Evolutionary conservation across 1,140 invertebrate species (phyloP), one percentile per base, ranked within the genome.

Genomic region (Drosophila aff.): DNA sequence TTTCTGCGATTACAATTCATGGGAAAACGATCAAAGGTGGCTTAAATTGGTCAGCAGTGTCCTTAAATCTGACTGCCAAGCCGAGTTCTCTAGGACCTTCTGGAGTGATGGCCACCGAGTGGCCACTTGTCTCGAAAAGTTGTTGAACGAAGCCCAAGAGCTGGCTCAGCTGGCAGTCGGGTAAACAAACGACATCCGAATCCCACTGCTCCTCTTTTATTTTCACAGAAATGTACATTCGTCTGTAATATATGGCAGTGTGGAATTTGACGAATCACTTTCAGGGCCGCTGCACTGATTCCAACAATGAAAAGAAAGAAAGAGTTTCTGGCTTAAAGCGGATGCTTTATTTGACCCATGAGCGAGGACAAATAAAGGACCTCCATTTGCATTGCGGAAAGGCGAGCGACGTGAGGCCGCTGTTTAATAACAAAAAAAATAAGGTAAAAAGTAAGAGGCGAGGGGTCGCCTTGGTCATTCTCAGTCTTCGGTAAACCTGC

Each of bases 201-300:
- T 57, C 67, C 40, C 40, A 33, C 43, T 9, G 44, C 15, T n/a
- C 21, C 13, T 23, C 33, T 53, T 53, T 53, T 53, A 33, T 53
- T 21, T 40, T 44, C 21, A 18, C 62, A 21, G 71, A 69, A 72
- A 72, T 73, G 31, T 73, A 60, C 46, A 23, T 47, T 23, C 44
- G 23, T 9, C 23, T 28, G 67, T 52, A 52, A 73, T 73, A 73
- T 61, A 73, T 73, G 69, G 69, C 53, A 44, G 68, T 41, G 55
- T 16, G 69, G 71, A 60, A 74, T 73, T 74, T 74, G 68, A 74
- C 69, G 71, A 74, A 74, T 74, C 68, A 74, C 71, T 74, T 74
- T 50, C 46, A 21, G 21, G 23, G n/a, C 58, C n/a, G 40, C 58
- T 43, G 57, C 63, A 62, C 63, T 44, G 63, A 63, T 65, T 58